Evolutionary conservation across 2,113 vertebrate species (phyloP).

Genomic region (Herpetotheres cachinnans): DNA sequence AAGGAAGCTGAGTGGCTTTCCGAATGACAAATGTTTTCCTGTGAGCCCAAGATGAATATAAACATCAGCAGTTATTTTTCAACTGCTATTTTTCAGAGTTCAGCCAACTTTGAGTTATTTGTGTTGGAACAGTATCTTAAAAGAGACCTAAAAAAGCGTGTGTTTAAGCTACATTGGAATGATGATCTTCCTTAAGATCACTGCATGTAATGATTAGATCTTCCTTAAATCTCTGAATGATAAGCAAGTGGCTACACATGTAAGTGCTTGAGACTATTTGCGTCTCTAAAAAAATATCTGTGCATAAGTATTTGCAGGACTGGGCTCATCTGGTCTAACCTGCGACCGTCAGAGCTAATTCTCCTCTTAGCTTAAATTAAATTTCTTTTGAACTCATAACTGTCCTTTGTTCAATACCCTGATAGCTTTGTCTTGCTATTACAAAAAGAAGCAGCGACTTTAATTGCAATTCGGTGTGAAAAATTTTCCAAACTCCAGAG

Average conservation of each 20-base stretch:
- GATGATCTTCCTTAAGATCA: background rate
- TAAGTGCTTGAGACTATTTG: background rate
- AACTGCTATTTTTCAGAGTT: background rate
- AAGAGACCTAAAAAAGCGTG: background rate
- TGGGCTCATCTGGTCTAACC: background rate
- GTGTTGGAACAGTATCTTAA: background rate
- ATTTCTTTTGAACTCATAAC: accelerated
- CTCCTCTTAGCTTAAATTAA: background rate
- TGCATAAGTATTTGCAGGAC: background rate
- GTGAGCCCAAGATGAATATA: background rate
- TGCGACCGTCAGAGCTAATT: background rate
- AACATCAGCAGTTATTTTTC: background rate
- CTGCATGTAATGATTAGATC: background rate
- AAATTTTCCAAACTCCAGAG: background rate
- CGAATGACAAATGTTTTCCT: background rate
- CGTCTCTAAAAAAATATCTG: background rate
- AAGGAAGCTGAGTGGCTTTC: background rate
- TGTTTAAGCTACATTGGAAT: background rate
- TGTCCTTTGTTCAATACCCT: background rate
- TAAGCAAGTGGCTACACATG: background rate
- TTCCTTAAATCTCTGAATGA: background rate
- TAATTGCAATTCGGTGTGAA: background rate
- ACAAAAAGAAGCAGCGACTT: background rate
- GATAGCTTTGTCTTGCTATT: background rate
- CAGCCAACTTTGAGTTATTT: background rate